phyloP scores from a whole-genome alignment of 1,140 invertebrate species.

The Solenopsis invicta region DNA sequence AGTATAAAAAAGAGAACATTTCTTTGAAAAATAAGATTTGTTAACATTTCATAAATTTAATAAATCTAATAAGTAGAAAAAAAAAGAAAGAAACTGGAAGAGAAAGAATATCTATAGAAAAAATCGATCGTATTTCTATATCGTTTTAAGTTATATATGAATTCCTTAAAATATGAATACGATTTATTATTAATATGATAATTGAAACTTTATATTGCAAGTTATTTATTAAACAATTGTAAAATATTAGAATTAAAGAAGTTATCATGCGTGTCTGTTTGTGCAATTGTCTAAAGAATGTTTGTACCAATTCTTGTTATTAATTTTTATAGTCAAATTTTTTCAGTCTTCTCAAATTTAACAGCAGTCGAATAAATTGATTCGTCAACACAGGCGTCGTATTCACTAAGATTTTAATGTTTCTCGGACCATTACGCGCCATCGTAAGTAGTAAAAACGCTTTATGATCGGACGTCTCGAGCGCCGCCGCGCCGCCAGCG shows the following conservation, averaged over 20 bases:
- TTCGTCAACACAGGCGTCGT: conserved; percentile 4
- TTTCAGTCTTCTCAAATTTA: conserved; percentile 33
- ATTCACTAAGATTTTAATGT: conserved; percentile 11
- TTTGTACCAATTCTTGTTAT: background rate
- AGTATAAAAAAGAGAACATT: background rate
- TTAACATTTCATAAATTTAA: background rate
- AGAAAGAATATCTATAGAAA: background rate
- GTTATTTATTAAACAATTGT: background rate
- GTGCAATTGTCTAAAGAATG: background rate
- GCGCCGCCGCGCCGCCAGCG: conserved; percentile 1
- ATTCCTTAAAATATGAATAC: background rate
- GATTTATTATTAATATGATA: background rate
- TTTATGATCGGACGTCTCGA: conserved; percentile 21
- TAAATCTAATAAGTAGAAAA: background rate
- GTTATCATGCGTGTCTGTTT: background rate
- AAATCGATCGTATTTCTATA: background rate
- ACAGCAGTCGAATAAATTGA: conserved; percentile 46
- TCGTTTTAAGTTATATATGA: background rate
- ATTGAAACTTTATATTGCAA: background rate
- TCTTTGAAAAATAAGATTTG: background rate
- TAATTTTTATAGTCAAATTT: background rate
- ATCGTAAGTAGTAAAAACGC: conserved; percentile 33
- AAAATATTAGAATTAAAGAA: background rate
- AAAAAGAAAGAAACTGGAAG: background rate
- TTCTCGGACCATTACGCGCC: conserved; percentile 20